Evolutionary conservation across 2,797 vertebrate genomes (phyloP).

Genomic region (Melanotaenia pygmaea): DNA sequence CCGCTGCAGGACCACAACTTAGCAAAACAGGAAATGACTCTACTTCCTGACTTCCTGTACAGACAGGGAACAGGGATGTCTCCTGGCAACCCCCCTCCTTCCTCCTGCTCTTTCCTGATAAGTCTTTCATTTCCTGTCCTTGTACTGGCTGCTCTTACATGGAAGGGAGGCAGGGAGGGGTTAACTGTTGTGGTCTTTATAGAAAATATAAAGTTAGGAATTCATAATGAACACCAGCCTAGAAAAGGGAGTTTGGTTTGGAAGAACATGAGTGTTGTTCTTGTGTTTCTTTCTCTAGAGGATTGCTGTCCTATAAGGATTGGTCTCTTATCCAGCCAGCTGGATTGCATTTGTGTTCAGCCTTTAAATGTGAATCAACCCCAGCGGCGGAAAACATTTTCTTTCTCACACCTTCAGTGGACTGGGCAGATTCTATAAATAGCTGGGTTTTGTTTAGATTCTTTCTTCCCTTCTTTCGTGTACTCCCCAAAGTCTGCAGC

Average conservation of each 20-base stretch:
- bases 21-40: conserved; percentile 86
- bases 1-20: conserved; percentile 61
- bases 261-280: conserved; percentile 8
- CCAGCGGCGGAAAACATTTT: conserved; percentile 28
- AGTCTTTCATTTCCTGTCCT: conserved; percentile 76
- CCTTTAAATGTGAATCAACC: conserved; percentile 27
- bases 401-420: conserved; percentile 42
- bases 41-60: conserved; percentile 80
- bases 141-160: conserved; percentile 38
- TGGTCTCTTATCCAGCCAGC: conserved; percentile 32
- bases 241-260: conserved; percentile 4
- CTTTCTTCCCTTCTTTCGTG: conserved; percentile 17
- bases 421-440: conserved; percentile 64
- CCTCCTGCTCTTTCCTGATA: conserved; percentile 51
- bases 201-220: conserved; percentile 53
- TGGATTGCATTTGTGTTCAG: conserved; percentile 46
- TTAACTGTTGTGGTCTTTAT: conserved; percentile 41
- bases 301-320: conserved; percentile 18
- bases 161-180: conserved; percentile 14
- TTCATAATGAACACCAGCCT: conserved; percentile 18
- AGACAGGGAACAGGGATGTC: conserved; percentile 75
- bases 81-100: conserved; percentile 54
- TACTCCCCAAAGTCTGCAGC: conserved; percentile 44
- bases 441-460: conserved; percentile 45
- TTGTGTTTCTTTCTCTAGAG: conserved; percentile 10